Evolutionary conservation across 2,113 vertebrate genomes (phyloP).

Genomic region (Phylloscopus trochiloides): DNA sequence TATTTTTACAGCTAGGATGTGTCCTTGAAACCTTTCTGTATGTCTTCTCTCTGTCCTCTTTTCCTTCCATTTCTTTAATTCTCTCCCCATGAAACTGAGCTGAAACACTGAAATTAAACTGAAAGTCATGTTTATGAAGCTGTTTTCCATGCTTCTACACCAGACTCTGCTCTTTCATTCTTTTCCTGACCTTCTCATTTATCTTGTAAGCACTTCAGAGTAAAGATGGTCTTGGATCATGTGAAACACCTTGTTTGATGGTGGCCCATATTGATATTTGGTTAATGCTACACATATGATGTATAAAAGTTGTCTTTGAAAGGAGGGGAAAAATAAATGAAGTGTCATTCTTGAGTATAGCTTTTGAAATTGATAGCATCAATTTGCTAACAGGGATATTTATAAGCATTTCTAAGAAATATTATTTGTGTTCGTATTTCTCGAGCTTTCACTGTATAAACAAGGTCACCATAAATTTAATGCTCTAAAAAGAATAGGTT

Average conservation of each 20-base stretch:
- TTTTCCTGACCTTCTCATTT: background rate
- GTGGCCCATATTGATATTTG: constrained; percentile 7
- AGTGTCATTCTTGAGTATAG: background rate
- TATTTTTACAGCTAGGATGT: background rate
- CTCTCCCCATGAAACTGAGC: background rate
- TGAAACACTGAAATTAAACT: background rate
- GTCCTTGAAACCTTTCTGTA: background rate
- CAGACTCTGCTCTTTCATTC: background rate
- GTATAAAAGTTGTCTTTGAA: constrained; percentile 7
- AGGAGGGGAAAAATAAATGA: constrained; percentile 10
- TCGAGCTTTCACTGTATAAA: background rate
- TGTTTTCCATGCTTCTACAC: background rate
- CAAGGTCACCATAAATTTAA: background rate
- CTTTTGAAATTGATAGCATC: background rate
- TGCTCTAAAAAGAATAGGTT: background rate
- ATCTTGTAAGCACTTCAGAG: background rate
- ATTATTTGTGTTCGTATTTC: background rate
- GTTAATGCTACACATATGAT: background rate
- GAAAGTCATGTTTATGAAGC: background rate
- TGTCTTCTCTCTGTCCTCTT: background rate
- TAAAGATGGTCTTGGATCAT: background rate
- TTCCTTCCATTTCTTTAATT: background rate
- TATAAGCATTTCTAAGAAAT: constrained; percentile 22
- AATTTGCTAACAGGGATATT: background rate
- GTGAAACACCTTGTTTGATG: background rate